Evolutionary conservation across 2,113 vertebrate genomes (phyloP), one percentile per base, ranked within the genome.

Genomic region (Alosa alosa): DNA sequence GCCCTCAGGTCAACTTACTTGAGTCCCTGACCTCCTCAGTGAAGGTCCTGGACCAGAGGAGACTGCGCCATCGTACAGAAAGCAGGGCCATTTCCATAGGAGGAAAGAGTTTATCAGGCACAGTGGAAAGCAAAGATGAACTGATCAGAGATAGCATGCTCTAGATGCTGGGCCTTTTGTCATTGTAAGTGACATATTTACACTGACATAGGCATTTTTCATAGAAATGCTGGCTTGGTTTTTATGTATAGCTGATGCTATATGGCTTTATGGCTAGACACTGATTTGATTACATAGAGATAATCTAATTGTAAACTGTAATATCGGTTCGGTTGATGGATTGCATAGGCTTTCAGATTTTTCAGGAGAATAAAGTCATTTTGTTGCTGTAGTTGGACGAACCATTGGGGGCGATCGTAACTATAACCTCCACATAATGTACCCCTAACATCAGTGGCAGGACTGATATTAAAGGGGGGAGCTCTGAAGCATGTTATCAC

Each of bases 111-210:
- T 39, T 78, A 78, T 78, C 72, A 78, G 72, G 13, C 31, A 36
- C 25, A 39, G 13, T 11, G 11, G 31, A 78, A 17, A 64, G 60
- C 60, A 64, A n/a, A 39, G 7, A 39, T 17, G 31, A 15, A 78
- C 31, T 9, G 25, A 39, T 78, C 72, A 39, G 10, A 78, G 72
- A 17, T 78, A 78, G 72, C 36, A 11, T 17, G 13, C 72, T 39
- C 25, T 75, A 20, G 20, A 25, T 8, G 4, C n/a, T 68, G 60
- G 68, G 68, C 36, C 72, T 15, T 78, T 78, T 78, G 72, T 78
- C 72, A 78, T 78, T 78, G 72, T 78, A 78, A 78, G 72, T 39
- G 72, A 78, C 72, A 78, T 78, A 78, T 78, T 78, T 78, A 78
- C 72, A 78, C 72, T 78, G 72, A 78, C 41, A 41, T 78, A 17